phyloP scores from a whole-genome alignment of 2,888 invertebrate genomes.

The Agonopterix alstromeriana region DNA sequence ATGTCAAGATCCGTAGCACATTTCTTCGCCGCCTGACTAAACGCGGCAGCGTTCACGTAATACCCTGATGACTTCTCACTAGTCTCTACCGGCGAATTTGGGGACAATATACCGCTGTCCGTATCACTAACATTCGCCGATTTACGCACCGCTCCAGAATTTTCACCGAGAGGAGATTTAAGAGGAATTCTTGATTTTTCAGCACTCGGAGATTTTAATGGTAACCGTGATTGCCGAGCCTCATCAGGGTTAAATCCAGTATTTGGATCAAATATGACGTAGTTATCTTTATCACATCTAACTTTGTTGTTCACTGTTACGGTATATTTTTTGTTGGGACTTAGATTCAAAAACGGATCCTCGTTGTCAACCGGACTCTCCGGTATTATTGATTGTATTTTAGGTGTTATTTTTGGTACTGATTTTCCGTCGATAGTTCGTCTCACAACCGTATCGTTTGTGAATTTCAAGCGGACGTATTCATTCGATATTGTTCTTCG shows the following conservation, averaged over 20 bases:
- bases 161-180: constrained; percentile 53
- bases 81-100: constrained; percentile 77
- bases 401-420: constrained; percentile 65
- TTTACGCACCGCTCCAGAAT: constrained; percentile 40
- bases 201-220: constrained; percentile 41
- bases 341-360: constrained; percentile 65
- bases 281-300: constrained; percentile 72
- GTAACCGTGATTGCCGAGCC: constrained; percentile 37
- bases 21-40: constrained; percentile 53
- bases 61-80: constrained; percentile 50
- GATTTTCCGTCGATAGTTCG: constrained; percentile 65
- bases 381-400: constrained; percentile 71
- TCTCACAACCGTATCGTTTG: constrained; percentile 60
- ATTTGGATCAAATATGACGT: constrained; percentile 68
- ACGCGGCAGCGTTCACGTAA: constrained; percentile 60
- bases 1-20: constrained; percentile 51
- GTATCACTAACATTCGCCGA: constrained; percentile 76
- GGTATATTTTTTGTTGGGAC: constrained; percentile 73
- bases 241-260: constrained; percentile 64
- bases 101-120: constrained; percentile 80
- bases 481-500: constrained; percentile 71
- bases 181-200: constrained; percentile 54
- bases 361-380: constrained; percentile 69
- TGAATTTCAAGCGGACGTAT: constrained; percentile 64
- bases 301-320: constrained; percentile 71